These are phyloP conservation scores for Macrotus californicus DNA, from an alignment of 2,113 vertebrate species.

Conservation along the genomic window DNA sequence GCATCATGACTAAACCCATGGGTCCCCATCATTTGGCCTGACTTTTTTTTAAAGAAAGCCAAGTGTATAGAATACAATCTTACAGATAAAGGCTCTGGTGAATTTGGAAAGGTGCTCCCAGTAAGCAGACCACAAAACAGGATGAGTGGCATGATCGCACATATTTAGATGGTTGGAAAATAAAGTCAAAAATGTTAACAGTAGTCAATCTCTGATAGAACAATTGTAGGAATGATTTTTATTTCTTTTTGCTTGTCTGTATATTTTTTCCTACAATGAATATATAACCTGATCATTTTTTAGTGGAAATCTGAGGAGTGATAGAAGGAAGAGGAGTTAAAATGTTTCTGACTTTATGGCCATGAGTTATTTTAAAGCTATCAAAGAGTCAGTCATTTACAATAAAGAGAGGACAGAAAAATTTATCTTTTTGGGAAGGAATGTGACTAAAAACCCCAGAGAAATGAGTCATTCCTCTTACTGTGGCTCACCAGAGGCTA, in stretches of 20 bases:
- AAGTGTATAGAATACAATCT: not conserved
- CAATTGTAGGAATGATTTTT: not conserved
- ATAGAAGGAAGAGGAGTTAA: not conserved
- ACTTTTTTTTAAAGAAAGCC: too few relatives aligned
- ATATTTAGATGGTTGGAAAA: not conserved
- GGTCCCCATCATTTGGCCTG: not conserved
- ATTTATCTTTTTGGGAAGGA: not conserved
- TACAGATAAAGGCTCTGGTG: not conserved
- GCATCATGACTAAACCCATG: not conserved
- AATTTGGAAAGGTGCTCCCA: not conserved
- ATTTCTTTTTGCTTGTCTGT: not conserved
- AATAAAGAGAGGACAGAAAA: not conserved
- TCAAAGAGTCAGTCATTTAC: not conserved
- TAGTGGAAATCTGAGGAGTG: not conserved
- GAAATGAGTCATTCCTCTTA: not conserved
- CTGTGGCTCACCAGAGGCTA: not conserved
- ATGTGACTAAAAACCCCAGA: conserved; percentile 11
- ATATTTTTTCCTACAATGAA: not conserved
- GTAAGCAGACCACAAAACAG: not conserved
- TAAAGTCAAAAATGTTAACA: not conserved
- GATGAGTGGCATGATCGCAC: not conserved
- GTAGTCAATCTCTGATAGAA: not conserved
- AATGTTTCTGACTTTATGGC: not conserved
- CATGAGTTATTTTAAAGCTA: not conserved
- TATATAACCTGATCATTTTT: not conserved